Conservation (phyloP, 1,140 invertebrate species). For the Euglossa dilemma region DNA sequence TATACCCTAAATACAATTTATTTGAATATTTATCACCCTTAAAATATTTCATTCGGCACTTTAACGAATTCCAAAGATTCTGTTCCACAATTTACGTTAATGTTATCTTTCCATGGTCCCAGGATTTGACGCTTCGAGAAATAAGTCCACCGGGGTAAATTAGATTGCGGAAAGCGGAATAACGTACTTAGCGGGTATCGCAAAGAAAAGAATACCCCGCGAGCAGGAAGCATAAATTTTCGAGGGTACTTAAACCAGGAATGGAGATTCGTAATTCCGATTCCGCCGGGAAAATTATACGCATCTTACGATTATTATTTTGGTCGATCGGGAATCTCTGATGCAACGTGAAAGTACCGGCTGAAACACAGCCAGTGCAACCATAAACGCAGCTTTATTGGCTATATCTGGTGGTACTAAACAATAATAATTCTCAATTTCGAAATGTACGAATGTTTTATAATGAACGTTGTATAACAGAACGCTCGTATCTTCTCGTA, state of each 20-base stretch:
- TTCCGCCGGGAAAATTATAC: conserved; percentile 1
- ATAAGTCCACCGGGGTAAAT: background rate
- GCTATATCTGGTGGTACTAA: conserved; percentile 59
- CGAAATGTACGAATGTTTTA: conserved; percentile 5
- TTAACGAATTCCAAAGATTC: background rate
- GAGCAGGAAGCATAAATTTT: background rate
- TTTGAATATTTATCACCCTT: no score
- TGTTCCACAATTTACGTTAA: background rate
- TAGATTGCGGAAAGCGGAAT: background rate
- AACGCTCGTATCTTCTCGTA: background rate
- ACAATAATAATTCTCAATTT: conserved; percentile 71
- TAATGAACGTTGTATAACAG: conserved; percentile 2
- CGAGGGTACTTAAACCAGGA: background rate
- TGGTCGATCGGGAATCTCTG: background rate
- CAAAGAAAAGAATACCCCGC: background rate
- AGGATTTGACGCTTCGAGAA: background rate
- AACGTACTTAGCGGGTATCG: background rate
- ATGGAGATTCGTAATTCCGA: conserved; percentile 4
- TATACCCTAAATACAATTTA: no score
- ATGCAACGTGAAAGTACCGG: conserved; percentile 17
- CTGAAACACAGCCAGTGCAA: background rate
- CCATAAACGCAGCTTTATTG: conserved; percentile 64
- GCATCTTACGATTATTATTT: conserved; percentile 11
- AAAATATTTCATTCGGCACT: no score
- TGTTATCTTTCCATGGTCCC: no score